Percentiles rank a stretch among this genome's conserved stretches.
Conservation (phyloP, 1,140 invertebrate genomes). For the Drosophila punjabiensis region DNA sequence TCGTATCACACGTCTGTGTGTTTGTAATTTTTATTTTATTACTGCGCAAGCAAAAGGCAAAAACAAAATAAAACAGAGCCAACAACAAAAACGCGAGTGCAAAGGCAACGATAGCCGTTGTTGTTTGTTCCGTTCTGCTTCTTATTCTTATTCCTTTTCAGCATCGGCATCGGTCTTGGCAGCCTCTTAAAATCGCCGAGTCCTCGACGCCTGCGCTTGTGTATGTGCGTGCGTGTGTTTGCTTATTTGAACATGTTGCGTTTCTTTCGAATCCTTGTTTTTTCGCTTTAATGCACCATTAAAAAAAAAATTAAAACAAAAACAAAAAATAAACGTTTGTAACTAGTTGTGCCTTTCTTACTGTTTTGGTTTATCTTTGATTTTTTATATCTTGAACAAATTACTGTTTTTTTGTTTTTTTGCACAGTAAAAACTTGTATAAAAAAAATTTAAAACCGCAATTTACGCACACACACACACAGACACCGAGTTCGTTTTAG, state of each 20-base stretch:
- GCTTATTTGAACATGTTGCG: slow-evolving; percentile 35
- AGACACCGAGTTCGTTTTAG: background rate
- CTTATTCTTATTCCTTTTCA: slow-evolving; percentile 14
- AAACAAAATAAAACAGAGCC: slow-evolving; percentile 26
- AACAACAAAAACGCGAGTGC: slow-evolving; percentile 13
- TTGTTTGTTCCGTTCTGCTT: slow-evolving; percentile 27
- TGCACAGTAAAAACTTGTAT: slow-evolving; percentile 10
- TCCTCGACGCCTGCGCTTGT: slow-evolving; percentile 20
- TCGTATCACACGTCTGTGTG: slow-evolving; percentile 65
- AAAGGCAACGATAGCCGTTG: slow-evolving; percentile 19
- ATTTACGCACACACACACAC: slow-evolving; percentile 15
- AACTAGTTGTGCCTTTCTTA: background rate
- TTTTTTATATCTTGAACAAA: background rate
- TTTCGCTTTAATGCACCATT: slow-evolving; percentile 8
- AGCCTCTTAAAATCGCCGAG: background rate
- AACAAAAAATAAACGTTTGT: background rate
- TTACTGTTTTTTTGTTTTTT: slow-evolving; percentile 5
- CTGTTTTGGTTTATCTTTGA: too few relatives aligned
- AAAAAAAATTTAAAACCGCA: background rate
- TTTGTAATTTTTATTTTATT: slow-evolving; percentile 65
- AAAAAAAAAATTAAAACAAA: background rate
- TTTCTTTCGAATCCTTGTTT: background rate
- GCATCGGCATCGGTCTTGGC: slow-evolving; percentile 4
- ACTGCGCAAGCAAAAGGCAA: slow-evolving; percentile 64
- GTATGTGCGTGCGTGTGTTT: slow-evolving; percentile 13